Percentiles rank a stretch among this genome's conserved stretches.
Conservation (phyloP, 30 jellyfish, hydroid and myxozoan species). For the Phacellophora camtschatica region DNA sequence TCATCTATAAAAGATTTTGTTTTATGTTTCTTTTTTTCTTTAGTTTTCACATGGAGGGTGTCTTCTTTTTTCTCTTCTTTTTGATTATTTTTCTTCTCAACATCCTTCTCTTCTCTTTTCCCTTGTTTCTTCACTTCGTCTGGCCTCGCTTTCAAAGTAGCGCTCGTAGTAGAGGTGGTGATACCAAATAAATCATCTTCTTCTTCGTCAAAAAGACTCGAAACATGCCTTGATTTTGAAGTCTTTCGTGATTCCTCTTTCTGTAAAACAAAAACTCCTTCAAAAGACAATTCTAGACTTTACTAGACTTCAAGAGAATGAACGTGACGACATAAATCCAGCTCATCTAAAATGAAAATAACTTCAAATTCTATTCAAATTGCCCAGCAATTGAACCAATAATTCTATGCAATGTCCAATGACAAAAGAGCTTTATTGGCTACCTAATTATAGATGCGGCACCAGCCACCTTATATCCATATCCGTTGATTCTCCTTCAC, state of each 20-base stretch:
- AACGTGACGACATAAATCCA: too few species aligned
- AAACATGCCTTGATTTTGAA: slow-evolving; percentile 38
- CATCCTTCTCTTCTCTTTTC: background rate
- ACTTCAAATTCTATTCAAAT: too few species aligned
- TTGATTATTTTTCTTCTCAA: background rate
- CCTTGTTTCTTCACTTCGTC: background rate
- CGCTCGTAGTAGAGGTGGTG: background rate
- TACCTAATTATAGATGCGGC: too few species aligned
- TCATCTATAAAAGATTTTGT: slow-evolving; percentile 48
- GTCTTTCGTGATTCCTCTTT: slow-evolving; percentile 38
- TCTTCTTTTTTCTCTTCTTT: background rate
- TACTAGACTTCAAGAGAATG: background rate
- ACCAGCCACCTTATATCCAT: too few species aligned
- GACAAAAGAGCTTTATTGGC: too few species aligned
- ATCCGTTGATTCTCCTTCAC: too few species aligned
- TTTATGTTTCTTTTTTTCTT: slow-evolving; percentile 21
- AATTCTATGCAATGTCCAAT: too few species aligned
- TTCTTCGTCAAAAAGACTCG: slow-evolving; percentile 61
- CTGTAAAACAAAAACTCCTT: background rate
- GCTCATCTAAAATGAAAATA: too few species aligned
- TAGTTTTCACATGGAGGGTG: background rate
- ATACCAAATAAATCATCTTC: slow-evolving; percentile 60
- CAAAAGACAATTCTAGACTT: background rate
- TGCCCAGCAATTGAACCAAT: too few species aligned
- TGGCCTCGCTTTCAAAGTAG: background rate